phyloP scores from a whole-genome alignment of 2,888 invertebrate species.

The Parnassius glacialis region DNA sequence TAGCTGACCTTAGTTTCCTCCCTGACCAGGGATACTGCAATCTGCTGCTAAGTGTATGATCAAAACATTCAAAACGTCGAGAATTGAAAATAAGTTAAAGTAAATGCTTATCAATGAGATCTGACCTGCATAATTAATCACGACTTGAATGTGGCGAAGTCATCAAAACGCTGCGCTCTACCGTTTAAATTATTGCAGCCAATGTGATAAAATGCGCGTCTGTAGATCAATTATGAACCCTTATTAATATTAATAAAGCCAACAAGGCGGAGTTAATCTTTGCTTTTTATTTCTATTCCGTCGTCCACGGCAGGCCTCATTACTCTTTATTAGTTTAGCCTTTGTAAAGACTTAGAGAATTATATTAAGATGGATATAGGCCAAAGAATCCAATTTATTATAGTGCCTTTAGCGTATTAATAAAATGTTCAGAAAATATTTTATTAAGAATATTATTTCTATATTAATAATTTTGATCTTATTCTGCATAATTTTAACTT shows the following conservation, averaged over 20 bases:
- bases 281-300: conserved; percentile 2
- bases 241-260: conserved; percentile 20
- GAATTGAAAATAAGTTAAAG: too few relatives aligned
- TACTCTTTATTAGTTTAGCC: conserved; percentile 17
- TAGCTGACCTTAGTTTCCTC: too few relatives aligned
- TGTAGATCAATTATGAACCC: conserved; percentile 8
- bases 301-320: conserved; percentile 3
- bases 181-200: neutral
- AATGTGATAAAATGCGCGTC: conserved; percentile 1
- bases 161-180: neutral
- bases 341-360: conserved; percentile 10
- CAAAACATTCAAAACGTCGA: too few relatives aligned
- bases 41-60: too few relatives aligned
- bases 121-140: too few relatives aligned
- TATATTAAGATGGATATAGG: conserved; percentile 17
- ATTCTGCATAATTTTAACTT: too few relatives aligned
- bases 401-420: conserved; percentile 4
- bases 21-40: too few relatives aligned
- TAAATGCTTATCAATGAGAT: too few relatives aligned
- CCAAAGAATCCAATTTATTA: conserved; percentile 11
- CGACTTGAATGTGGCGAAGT: too few relatives aligned
- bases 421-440: conserved; percentile 5
- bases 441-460: neutral
- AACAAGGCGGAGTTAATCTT: conserved; percentile 2
- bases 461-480: too few relatives aligned